Percentiles rank a stretch among this genome's conserved stretches.
phyloP scores from a whole-genome alignment of 1,140 invertebrate species.

The Drosophila ambigua region DNA sequence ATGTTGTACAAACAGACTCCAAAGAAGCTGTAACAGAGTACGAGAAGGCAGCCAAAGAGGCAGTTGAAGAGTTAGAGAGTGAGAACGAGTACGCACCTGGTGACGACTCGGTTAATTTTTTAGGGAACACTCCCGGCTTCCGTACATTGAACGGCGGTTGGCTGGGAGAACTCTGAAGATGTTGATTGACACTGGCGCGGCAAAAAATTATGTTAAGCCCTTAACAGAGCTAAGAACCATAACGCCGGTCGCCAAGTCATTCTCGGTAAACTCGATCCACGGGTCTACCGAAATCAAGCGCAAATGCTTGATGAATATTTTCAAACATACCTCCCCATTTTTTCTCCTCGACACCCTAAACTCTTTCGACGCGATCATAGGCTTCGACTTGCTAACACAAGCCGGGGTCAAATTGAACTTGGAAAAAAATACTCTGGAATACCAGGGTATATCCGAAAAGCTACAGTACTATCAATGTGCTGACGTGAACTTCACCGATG shows the following conservation, averaged over 20 bases:
- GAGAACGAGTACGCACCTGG: constrained; percentile 5
- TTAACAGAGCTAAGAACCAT: constrained; percentile 28
- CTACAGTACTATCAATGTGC: constrained; percentile 1
- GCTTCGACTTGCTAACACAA: constrained; percentile 13
- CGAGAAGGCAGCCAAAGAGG: constrained; percentile 12
- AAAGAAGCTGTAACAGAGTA: constrained; percentile 3
- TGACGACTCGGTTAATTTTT: constrained; percentile 31
- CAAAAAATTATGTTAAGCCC: constrained; percentile 31
- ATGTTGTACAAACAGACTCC: constrained; percentile 12
- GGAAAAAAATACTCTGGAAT: constrained; percentile 1
- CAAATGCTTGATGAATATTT: constrained; percentile 23
- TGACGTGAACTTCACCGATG: constrained; percentile 9
- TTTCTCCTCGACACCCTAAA: constrained; percentile 6
- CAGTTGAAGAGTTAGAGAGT: constrained; percentile 16
- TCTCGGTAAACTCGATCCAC: constrained; percentile 37
- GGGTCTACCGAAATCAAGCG: constrained; percentile 13
- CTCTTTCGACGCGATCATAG: constrained; percentile 9
- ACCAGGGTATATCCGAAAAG: constrained; percentile 1
- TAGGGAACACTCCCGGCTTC: constrained; percentile 30
- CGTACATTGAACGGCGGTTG: constrained; percentile 31
- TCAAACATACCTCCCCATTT: constrained; percentile 14
- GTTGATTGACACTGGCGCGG: constrained; percentile 35
- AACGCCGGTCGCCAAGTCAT: constrained; percentile 26
- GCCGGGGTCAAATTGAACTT: neutral
- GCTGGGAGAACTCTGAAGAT: constrained; percentile 33